Percentiles rank a stretch among this genome's conserved stretches.
Conservation (phyloP, 1,140 invertebrate species). For the Halyomorpha halys region DNA sequence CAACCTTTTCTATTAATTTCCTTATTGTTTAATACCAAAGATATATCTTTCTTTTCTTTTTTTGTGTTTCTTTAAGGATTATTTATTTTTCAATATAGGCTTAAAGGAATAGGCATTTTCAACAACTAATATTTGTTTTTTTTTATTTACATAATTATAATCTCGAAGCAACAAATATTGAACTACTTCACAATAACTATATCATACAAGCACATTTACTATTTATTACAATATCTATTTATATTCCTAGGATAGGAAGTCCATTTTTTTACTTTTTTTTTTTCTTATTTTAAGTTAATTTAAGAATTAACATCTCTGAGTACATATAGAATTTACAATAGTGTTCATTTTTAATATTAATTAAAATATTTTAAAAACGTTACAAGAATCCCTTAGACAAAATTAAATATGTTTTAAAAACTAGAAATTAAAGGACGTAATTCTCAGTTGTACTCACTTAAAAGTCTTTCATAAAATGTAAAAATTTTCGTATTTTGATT, state of each 20-base stretch:
- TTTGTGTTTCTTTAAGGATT: no score
- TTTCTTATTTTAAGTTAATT: no score
- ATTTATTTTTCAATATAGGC: not conserved
- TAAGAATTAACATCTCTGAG: no score
- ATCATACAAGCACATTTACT: conserved; percentile 9
- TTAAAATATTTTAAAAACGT: no score
- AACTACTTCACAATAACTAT: conserved; percentile 8
- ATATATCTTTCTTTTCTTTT: no score
- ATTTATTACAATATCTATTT: conserved; percentile 15
- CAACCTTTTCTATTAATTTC: no score
- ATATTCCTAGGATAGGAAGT: conserved; percentile 13
- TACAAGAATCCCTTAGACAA: no score
- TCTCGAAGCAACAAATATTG: conserved; percentile 17
- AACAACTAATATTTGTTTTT: conserved; percentile 25
- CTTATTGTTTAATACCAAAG: no score
- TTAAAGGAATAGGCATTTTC: conserved; percentile 5
- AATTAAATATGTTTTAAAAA: not conserved
- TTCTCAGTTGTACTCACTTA: conserved; percentile 2
- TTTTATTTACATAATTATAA: conserved; percentile 24
- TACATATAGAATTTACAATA: no score
- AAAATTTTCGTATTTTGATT: not conserved
- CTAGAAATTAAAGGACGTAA: not conserved
- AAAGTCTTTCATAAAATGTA: conserved; percentile 9
- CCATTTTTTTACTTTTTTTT: not conserved
- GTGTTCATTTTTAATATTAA: not conserved